Evolutionary conservation across 1,140 invertebrate species (phyloP), one percentile per base, ranked within the genome.

Genomic region (Drosophila lini): DNA sequence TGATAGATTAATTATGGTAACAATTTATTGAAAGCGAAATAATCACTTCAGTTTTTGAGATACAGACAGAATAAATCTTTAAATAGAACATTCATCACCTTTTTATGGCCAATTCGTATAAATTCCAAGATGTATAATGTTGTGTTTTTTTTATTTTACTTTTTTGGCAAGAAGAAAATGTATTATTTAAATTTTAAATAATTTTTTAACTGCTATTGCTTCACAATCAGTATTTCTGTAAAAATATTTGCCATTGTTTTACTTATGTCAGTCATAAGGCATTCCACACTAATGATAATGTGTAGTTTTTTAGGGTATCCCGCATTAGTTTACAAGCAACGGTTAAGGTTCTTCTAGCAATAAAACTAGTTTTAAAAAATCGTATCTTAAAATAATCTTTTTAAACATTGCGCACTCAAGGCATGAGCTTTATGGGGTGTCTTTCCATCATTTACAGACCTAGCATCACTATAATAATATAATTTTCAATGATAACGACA

Each of bases 401-500:
- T 32, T 19, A 34, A 52, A 7, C 31, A 16, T 50, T 50, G 16
- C 6, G 3, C 13, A 32, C 4, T 34, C 11, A 36, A 31, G 11
- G 45, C 11, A 11, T 28, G 28, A 48, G 4, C n/a, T 45, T 13
- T 15, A 15, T 5, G 15, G 22, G 28, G 16, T 22, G 45, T 31
- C 15, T 16, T 47, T 3, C 16, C 3, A 38, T 16, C 15, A 4
- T 36, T 28, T 10, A 3, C 19, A n/a, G 11, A 11, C 5, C 3
- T 25, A 38, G 34, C 34, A 16, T 11, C 11, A 61, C 19, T 47
- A 41, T 47, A 19, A 28, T 47, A 25, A 41, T 8, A 15, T 15
- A 58, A 68, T 69, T 69, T 40, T 75, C 47, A 59, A 55, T 47
- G 74, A 76, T 68, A 76, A 53, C 53, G 6, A 45, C 45, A 32